Evolutionary conservation across 2,797 vertebrate species (phyloP).

Genomic region (Eremophila alpestris): DNA sequence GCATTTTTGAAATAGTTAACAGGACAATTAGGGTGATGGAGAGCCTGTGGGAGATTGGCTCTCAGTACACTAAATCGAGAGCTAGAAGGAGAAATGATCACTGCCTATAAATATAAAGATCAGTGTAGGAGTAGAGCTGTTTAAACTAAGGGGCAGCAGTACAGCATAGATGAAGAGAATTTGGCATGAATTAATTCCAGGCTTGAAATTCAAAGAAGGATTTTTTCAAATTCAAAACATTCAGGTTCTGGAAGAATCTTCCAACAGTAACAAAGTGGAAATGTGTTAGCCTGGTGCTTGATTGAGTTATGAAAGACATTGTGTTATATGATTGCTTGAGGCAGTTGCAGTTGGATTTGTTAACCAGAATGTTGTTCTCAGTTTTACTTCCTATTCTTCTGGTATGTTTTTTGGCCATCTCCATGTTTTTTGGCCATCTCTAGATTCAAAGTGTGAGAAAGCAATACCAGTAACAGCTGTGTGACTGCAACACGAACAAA

Average conservation of each 20-base stretch:
- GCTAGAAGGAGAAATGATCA: conserved; percentile 20
- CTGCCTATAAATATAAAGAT: conserved; percentile 59
- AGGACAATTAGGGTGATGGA: neutral
- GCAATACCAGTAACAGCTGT: neutral
- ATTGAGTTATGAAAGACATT: neutral
- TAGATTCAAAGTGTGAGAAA: neutral
- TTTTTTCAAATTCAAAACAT: neutral
- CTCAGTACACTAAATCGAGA: neutral
- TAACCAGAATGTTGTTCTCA: neutral
- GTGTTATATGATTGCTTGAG: neutral
- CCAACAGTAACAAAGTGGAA: neutral
- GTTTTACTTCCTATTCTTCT: neutral
- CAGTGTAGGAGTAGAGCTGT: conserved; percentile 49
- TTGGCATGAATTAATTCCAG: conserved; percentile 14
- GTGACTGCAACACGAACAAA: neutral
- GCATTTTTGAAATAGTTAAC: neutral
- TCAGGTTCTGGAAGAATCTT: conserved; percentile 7
- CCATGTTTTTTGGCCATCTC: neutral
- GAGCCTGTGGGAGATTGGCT: neutral
- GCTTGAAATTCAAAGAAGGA: neutral
- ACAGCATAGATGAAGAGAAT: neutral
- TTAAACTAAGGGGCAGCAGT: conserved; percentile 37
- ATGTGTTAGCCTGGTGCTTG: neutral
- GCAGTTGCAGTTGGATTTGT: neutral
- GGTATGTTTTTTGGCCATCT: neutral